phyloP scores from a whole-genome alignment of 1,140 invertebrate genomes.

The Sesamia nonagrioides region DNA sequence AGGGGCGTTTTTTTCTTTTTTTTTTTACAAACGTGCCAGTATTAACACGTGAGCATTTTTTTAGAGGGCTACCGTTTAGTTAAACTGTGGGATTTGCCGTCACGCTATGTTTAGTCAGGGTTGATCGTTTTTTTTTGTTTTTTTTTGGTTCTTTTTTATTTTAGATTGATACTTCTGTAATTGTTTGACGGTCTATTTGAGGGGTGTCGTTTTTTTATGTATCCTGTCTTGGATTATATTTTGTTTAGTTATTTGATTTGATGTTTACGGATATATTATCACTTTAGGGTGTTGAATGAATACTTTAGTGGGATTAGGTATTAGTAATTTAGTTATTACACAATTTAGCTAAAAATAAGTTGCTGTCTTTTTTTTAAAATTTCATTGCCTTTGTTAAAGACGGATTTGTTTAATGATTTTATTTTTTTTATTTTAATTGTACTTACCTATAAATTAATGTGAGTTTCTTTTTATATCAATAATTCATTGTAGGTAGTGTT shows the following conservation, averaged over 20 bases:
- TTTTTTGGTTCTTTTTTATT: conserved; percentile 60
- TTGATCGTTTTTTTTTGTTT: conserved; percentile 67
- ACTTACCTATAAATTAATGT: too few relatives aligned
- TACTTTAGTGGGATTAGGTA: too few relatives aligned
- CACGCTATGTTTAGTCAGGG: conserved; percentile 78
- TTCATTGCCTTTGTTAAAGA: too few relatives aligned
- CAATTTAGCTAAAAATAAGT: too few relatives aligned
- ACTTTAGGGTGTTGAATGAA: neutral
- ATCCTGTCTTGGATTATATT: conserved; percentile 3
- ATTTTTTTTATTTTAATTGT: too few relatives aligned
- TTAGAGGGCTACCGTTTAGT: conserved; percentile 62
- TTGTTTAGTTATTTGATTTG: conserved; percentile 1
- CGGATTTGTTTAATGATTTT: too few relatives aligned
- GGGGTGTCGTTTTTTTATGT: conserved; percentile 52
- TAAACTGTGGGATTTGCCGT: conserved; percentile 72
- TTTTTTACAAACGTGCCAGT: conserved; percentile 66
- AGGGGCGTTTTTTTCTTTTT: conserved; percentile 71
- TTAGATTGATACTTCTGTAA: conserved; percentile 70
- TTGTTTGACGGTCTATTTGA: conserved; percentile 78
- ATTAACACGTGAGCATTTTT: conserved; percentile 73
- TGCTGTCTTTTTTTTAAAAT: too few relatives aligned
- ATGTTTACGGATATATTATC: conserved; percentile 1
- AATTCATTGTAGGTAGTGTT: too few relatives aligned
- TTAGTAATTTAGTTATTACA: too few relatives aligned
- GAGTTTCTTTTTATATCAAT: too few relatives aligned